These are phyloP conservation scores for Tangara arthus DNA, from an alignment of 2,797 vertebrate species.

Conservation along the genomic window DNA sequence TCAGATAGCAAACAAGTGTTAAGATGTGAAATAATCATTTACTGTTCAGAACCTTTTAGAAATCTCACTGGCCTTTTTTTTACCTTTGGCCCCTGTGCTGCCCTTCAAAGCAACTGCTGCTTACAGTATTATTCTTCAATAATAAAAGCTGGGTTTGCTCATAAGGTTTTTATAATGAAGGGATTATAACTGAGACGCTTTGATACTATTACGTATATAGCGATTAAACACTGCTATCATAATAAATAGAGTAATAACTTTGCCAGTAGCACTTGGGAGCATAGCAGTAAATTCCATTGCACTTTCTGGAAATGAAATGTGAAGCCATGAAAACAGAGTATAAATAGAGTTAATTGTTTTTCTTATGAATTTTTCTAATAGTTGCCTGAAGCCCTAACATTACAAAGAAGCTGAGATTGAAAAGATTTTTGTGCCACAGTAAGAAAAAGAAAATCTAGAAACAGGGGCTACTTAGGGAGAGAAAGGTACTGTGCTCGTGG, in stretches of 20 bases:
- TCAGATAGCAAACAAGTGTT: background rate
- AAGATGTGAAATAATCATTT: background rate
- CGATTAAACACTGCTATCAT: slow-evolving; percentile 13
- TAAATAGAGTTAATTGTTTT: background rate
- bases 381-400: background rate
- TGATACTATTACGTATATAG: background rate
- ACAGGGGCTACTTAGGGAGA: background rate
- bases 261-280: background rate
- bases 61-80: background rate
- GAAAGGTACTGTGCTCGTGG: background rate
- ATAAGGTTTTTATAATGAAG: slow-evolving; percentile 1
- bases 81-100: background rate
- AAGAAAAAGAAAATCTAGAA: background rate
- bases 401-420: background rate
- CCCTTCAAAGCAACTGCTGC: background rate
- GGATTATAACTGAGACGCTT: background rate
- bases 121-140: background rate
- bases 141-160: background rate
- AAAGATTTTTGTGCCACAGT: background rate
- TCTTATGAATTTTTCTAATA: background rate
- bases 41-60: background rate
- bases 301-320: background rate
- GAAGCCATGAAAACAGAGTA: background rate
- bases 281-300: background rate
- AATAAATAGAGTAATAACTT: background rate